Conservation (phyloP, 2,888 invertebrate species). For the Eupeodes luniger region DNA sequence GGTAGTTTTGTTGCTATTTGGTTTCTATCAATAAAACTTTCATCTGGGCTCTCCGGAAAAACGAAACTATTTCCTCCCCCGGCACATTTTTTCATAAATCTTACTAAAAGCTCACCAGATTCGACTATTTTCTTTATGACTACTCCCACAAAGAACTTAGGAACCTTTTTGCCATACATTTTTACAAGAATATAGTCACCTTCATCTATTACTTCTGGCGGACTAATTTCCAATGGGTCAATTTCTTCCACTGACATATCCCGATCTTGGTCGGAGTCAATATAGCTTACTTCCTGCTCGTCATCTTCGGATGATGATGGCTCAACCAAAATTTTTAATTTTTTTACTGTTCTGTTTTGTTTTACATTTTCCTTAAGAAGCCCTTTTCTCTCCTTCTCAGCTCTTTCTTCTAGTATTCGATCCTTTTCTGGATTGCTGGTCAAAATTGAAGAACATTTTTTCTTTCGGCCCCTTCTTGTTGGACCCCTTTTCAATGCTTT, state of each 20-base stretch:
- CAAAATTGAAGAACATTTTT: too few species aligned
- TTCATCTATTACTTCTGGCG: not conserved
- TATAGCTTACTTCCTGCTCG: constrained; percentile 8
- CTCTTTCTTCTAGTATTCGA: too few species aligned
- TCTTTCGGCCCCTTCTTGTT: too few species aligned
- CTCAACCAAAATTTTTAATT: constrained; percentile 3
- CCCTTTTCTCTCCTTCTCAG: too few species aligned
- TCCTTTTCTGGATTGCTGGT: too few species aligned
- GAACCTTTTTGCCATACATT: not conserved
- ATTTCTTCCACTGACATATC: not conserved
- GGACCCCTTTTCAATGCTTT: too few species aligned
- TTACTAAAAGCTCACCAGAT: not conserved
- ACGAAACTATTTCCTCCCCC: not conserved
- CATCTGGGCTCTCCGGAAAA: not conserved
- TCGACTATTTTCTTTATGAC: not conserved
- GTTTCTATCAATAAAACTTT: constrained; percentile 5
- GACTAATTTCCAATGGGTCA: constrained; percentile 2
- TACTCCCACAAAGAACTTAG: constrained; percentile 2
- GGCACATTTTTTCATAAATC: constrained; percentile 7
- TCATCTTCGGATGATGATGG: constrained; percentile 15
- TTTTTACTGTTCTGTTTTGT: not conserved
- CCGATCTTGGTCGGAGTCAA: constrained; percentile 11
- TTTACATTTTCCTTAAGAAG: too few species aligned
- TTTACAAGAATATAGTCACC: not conserved
- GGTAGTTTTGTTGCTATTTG: constrained; percentile 3